These are phyloP conservation scores for Laspeyria flexula DNA, from an alignment of 2,888 invertebrate species.

Conservation along the genomic window DNA sequence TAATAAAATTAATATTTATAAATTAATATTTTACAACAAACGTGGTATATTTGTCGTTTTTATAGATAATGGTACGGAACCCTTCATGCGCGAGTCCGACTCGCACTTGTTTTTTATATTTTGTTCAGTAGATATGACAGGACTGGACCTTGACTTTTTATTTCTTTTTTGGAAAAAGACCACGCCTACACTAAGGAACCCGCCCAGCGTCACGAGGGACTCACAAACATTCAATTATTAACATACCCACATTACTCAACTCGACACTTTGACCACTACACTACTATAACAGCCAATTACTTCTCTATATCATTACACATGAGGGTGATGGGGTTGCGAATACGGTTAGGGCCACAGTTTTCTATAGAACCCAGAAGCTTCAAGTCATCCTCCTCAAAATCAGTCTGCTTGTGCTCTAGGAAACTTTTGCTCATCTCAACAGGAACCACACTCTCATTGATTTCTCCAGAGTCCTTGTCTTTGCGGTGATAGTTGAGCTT, in stretches of 20 bases:
- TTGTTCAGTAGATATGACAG: constrained; percentile 11
- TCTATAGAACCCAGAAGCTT: constrained; percentile 89
- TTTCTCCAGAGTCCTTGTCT: constrained; percentile 70
- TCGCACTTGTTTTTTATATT: constrained; percentile 24
- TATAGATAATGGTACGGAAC: too few species aligned
- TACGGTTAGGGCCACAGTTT: constrained; percentile 91
- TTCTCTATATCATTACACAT: constrained; percentile 72
- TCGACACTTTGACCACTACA: too few species aligned
- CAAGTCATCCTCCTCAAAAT: constrained; percentile 67
- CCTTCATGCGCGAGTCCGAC: too few species aligned
- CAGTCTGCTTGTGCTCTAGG: constrained; percentile 51
- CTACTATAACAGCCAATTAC: too few species aligned
- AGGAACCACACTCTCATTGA: constrained; percentile 61
- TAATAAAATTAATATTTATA: too few species aligned
- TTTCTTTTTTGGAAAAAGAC: too few species aligned
- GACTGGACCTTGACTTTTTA: constrained; percentile 8
- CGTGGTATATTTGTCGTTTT: too few species aligned
- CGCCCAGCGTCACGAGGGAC: too few species aligned
- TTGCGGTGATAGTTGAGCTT: constrained; percentile 89
- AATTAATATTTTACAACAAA: too few species aligned
- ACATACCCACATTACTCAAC: too few species aligned
- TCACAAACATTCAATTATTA: too few species aligned
- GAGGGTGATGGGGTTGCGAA: constrained; percentile 89
- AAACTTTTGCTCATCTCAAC: constrained; percentile 69
- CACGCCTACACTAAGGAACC: too few species aligned